Percentiles rank a stretch among this genome's conserved stretches.
Evolutionary conservation across 1,140 invertebrate species (phyloP).

Genomic region (Fopius arisanus): DNA sequence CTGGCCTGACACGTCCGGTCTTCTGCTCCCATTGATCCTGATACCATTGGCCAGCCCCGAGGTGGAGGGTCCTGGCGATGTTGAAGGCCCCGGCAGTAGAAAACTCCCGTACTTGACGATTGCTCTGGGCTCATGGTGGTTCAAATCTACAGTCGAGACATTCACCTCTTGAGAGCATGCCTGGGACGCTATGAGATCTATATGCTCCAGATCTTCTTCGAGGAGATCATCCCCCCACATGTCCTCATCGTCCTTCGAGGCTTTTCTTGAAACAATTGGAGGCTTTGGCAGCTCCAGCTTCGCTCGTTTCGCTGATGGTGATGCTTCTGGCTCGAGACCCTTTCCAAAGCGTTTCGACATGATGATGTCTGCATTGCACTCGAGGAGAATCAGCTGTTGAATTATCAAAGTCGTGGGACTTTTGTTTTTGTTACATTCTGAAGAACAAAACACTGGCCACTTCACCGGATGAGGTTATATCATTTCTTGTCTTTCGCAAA

Average conservation of each 20-base stretch:
- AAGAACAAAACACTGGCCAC: not conserved
- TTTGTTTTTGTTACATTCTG: not conserved
- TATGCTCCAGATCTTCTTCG: conserved; percentile 52
- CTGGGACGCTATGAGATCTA: conserved; percentile 55
- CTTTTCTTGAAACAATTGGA: not conserved
- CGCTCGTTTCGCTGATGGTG: conserved; percentile 24
- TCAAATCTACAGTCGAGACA: not conserved
- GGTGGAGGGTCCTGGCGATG: not conserved
- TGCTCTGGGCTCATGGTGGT: conserved; percentile 1
- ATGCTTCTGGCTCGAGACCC: not conserved
- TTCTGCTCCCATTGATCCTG: not conserved
- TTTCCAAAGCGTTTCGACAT: conserved; percentile 33
- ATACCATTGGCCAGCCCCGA: not conserved
- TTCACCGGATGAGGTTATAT: not conserved
- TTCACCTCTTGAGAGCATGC: conserved; percentile 41
- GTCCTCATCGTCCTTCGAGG: conserved; percentile 32
- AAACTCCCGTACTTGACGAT: conserved; percentile 8
- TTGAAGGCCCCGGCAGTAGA: not conserved
- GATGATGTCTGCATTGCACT: not conserved
- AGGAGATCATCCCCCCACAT: conserved; percentile 56
- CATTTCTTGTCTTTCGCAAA: too few relatives aligned
- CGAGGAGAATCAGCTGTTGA: not conserved
- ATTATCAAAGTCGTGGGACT: not conserved
- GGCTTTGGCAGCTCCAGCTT: conserved; percentile 14
- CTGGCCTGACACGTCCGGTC: not conserved